phyloP scores from a whole-genome alignment of 2,113 vertebrate genomes.

The Seriola dumerili region DNA sequence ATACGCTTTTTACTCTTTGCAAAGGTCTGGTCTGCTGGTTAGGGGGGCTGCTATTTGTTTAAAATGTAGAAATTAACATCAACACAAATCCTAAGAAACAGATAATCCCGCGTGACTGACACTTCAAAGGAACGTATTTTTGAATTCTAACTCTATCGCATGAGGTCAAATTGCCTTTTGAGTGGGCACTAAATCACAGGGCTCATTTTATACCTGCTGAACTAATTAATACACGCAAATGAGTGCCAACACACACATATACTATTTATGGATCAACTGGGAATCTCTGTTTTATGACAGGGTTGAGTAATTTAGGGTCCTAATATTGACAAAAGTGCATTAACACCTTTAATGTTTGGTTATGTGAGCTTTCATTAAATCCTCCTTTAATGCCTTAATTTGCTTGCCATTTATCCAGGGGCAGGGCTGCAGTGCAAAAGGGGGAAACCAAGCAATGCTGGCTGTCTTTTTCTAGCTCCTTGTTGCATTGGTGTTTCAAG shows the following conservation, averaged over 20 bases:
- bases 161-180: slow-evolving; percentile 43
- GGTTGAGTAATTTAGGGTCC: slow-evolving; percentile 36
- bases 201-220: slow-evolving; percentile 45
- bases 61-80: not conserved
- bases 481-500: slow-evolving; percentile 7
- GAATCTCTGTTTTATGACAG: slow-evolving; percentile 31
- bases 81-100: not conserved
- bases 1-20: not conserved
- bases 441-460: not conserved
- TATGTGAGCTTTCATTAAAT: slow-evolving; percentile 29
- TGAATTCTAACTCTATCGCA: not conserved
- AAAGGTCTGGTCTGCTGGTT: not conserved
- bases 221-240: slow-evolving; percentile 50
- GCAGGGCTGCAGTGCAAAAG: not conserved
- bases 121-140: not conserved
- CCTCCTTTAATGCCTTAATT: slow-evolving; percentile 25
- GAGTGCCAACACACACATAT: slow-evolving; percentile 18
- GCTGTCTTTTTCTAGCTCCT: slow-evolving; percentile 2
- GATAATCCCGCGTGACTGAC: slow-evolving; percentile 13
- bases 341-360: slow-evolving; percentile 39
- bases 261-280: slow-evolving; percentile 22
- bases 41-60: not conserved
- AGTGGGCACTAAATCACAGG: slow-evolving; percentile 34
- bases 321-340: slow-evolving; percentile 49
- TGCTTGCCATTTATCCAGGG: slow-evolving; percentile 6